phyloP scores from a whole-genome alignment of 2,888 invertebrate genomes.

The Leptopilina syphax region DNA sequence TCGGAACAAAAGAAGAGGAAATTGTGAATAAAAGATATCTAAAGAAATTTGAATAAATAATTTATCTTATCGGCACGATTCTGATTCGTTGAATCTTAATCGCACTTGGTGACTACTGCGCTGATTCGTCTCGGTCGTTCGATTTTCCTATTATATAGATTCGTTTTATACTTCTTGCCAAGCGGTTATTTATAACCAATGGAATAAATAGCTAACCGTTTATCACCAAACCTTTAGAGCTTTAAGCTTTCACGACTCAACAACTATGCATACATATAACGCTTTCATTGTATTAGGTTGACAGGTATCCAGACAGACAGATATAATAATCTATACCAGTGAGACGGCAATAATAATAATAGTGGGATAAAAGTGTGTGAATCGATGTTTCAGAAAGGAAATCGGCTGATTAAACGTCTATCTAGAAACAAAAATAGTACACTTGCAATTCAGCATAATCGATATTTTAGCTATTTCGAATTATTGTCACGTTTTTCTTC shows the following conservation, averaged over 20 bases:
- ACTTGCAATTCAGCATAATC: too few relatives aligned
- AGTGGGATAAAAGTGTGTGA: not conserved
- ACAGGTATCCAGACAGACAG: not conserved
- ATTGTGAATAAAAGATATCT: too few relatives aligned
- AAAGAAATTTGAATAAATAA: not conserved
- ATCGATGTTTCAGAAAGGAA: slow-evolving; percentile 5
- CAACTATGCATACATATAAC: not conserved
- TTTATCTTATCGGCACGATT: not conserved
- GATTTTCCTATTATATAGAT: not conserved
- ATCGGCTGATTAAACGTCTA: slow-evolving; percentile 3
- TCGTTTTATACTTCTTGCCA: slow-evolving; percentile 12
- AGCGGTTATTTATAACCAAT: slow-evolving; percentile 15
- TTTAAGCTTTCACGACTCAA: slow-evolving; percentile 16
- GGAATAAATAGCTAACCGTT: slow-evolving; percentile 28
- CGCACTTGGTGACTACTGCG: slow-evolving; percentile 12
- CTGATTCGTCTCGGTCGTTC: slow-evolving; percentile 28
- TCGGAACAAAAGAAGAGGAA: too few relatives aligned
- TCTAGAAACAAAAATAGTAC: not conserved
- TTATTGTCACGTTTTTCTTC: too few relatives aligned
- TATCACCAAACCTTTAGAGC: slow-evolving; percentile 5
- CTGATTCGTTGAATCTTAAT: slow-evolving; percentile 21
- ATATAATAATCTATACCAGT: slow-evolving; percentile 4
- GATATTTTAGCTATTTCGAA: too few relatives aligned
- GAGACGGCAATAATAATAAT: not conserved
- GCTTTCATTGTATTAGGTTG: slow-evolving; percentile 1